A percentile compares a stretch with the other conserved stretches of the same genome.
Evolutionary conservation across 2,888 invertebrate species (phyloP).

Genomic region (Drosophila mettleri): DNA sequence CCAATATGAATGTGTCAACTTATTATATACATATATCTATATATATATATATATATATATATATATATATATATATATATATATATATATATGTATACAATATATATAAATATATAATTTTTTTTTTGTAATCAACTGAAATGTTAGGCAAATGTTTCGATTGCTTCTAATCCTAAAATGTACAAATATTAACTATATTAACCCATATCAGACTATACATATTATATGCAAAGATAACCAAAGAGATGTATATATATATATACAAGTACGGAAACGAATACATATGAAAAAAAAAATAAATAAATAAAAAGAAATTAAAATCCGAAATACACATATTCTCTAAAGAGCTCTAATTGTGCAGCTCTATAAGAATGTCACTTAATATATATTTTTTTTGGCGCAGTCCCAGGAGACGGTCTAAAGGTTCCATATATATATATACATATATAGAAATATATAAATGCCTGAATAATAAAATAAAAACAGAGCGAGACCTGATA

Average conservation of each 20-base stretch:
- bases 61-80: slow-evolving; percentile 5
- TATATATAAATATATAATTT: no score
- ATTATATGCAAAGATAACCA: slow-evolving; percentile 12
- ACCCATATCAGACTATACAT: slow-evolving; percentile 30
- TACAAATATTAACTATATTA: slow-evolving; percentile 19
- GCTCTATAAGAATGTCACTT: neutral
- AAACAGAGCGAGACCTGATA: slow-evolving; percentile 2
- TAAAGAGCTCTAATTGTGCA: slow-evolving; percentile 12
- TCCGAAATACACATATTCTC: neutral
- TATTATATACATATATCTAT: slow-evolving; percentile 5
- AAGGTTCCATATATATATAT: slow-evolving; percentile 51
- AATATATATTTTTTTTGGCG: slow-evolving; percentile 11
- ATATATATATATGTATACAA: slow-evolving; percentile 13
- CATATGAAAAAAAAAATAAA: slow-evolving; percentile 8
- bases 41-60: slow-evolving; percentile 12
- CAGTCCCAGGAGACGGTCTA: slow-evolving; percentile 46
- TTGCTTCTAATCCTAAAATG: slow-evolving; percentile 10
- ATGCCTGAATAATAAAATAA: neutral
- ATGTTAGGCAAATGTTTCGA: neutral
- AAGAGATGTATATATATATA: slow-evolving; percentile 10
- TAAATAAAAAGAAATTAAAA: neutral
- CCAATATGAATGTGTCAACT: slow-evolving; percentile 23
- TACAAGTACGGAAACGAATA: slow-evolving; percentile 11
- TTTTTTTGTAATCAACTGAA: slow-evolving; percentile 16
- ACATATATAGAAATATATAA: slow-evolving; percentile 10